Percentiles rank a stretch among this genome's conserved stretches.
phyloP scores from a whole-genome alignment of 2,113 vertebrate genomes.

The Megaceryle torquata region DNA sequence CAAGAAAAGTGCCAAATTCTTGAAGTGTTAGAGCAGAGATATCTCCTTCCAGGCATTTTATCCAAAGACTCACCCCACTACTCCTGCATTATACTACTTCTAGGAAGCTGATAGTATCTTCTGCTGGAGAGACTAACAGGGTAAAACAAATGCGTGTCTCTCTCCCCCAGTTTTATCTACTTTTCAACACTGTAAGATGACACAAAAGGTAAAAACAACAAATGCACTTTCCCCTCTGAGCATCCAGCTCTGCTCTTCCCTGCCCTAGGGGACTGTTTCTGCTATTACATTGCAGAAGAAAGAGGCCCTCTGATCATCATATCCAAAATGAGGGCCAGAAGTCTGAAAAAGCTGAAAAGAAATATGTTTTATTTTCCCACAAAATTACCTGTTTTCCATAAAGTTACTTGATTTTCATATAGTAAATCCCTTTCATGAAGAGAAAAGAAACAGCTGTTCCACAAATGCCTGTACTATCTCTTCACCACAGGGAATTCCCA shows the following conservation, averaged over 20 bases:
- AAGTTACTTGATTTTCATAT: neutral
- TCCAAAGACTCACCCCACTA: neutral
- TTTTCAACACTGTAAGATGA: neutral
- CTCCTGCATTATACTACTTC: neutral
- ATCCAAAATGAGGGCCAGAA: neutral
- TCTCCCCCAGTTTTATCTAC: neutral
- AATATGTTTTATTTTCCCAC: neutral
- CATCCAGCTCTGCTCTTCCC: neutral
- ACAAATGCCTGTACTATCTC: neutral
- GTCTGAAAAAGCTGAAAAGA: neutral
- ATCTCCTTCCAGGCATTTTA: neutral
- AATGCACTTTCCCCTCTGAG: neutral
- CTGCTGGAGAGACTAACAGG: neutral
- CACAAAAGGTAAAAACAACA: neutral
- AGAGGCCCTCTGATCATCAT: neutral
- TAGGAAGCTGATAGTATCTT: neutral
- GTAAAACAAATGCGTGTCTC: neutral
- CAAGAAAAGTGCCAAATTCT: neutral
- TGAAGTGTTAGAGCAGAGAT: neutral
- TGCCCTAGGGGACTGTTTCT: neutral
- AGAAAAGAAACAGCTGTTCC: neutral
- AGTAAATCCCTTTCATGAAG: neutral
- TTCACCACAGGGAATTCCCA: neutral
- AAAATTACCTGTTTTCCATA: neutral
- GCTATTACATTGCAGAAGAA: neutral